Percentiles rank a stretch among this genome's conserved stretches.
phyloP scores from a whole-genome alignment of 2,797 vertebrate species.

The Tenualosa thibaudeaui region DNA sequence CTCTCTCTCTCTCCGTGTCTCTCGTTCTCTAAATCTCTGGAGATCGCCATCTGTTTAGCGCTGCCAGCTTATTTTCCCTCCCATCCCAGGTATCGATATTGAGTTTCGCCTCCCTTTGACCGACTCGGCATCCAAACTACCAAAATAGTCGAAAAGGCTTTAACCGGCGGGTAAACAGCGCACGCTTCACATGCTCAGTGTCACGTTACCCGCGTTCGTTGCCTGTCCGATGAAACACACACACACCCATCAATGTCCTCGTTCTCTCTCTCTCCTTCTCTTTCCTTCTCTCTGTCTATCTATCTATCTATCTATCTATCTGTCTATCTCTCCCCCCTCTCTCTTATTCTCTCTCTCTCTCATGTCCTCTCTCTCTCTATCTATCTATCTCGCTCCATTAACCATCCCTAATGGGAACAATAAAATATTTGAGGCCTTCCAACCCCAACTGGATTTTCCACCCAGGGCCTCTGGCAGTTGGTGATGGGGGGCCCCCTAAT shows the following conservation, averaged over 20 bases:
- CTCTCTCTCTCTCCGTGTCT: neutral
- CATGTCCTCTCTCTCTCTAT: neutral
- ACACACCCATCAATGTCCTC: neutral
- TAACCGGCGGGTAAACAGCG: conserved; percentile 24
- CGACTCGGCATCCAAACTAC: conserved; percentile 18
- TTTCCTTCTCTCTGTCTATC: neutral
- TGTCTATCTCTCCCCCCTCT: neutral
- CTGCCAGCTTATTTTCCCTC: conserved; percentile 2
- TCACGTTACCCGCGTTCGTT: conserved; percentile 15
- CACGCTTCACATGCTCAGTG: conserved; percentile 7
- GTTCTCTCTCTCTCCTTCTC: neutral
- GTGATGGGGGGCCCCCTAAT: neutral
- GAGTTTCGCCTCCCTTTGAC: conserved; percentile 29
- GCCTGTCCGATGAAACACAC: neutral
- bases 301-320: neutral
- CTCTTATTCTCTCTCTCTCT: neutral
- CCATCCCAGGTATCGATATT: conserved; percentile 38
- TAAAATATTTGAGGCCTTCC: neutral
- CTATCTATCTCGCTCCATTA: neutral
- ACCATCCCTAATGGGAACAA: neutral
- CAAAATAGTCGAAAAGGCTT: conserved; percentile 34
- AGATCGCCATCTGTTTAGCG: neutral
- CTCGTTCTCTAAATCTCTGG: neutral
- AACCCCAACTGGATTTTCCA: neutral
- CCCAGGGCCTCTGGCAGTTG: neutral